Percentiles rank a stretch among this genome's conserved stretches.
Conservation (phyloP, 2,797 vertebrate species). For the Manis pentadactyla region DNA sequence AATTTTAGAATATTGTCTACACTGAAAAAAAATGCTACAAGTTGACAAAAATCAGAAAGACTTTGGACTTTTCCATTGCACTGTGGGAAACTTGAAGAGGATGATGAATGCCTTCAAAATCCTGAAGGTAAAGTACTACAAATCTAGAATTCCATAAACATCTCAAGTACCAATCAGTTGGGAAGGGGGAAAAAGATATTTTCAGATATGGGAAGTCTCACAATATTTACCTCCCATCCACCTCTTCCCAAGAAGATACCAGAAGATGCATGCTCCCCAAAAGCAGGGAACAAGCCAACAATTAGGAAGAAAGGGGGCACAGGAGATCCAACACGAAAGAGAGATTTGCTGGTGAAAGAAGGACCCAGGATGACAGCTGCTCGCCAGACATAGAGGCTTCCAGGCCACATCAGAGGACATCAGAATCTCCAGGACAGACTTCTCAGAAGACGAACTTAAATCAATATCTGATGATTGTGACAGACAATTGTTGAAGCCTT, state of each 20-base stretch:
- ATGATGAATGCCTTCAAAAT: not conserved
- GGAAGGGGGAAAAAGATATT: not conserved
- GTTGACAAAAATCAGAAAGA: not conserved
- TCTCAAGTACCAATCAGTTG: not conserved
- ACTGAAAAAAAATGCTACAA: not conserved
- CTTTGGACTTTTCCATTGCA: not conserved
- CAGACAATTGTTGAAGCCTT: not conserved
- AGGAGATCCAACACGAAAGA: not conserved
- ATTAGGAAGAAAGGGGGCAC: not conserved
- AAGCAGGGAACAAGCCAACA: not conserved
- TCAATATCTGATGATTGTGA: not conserved
- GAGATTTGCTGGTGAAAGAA: not conserved
- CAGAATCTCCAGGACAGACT: not conserved
- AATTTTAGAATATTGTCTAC: not conserved
- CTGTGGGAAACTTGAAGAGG: not conserved
- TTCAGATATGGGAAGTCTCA: not conserved
- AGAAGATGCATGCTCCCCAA: not conserved
- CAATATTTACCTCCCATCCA: not conserved
- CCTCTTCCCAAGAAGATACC: not conserved
- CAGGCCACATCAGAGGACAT: not conserved
- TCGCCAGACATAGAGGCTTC: not conserved
- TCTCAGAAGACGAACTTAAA: not conserved
- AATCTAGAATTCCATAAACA: not conserved
- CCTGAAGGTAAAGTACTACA: not conserved
- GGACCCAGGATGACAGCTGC: accelerated